Base-by-base conservation (phyloP, 2,113 vertebrate genomes). In the Catharus minimus region DNA sequence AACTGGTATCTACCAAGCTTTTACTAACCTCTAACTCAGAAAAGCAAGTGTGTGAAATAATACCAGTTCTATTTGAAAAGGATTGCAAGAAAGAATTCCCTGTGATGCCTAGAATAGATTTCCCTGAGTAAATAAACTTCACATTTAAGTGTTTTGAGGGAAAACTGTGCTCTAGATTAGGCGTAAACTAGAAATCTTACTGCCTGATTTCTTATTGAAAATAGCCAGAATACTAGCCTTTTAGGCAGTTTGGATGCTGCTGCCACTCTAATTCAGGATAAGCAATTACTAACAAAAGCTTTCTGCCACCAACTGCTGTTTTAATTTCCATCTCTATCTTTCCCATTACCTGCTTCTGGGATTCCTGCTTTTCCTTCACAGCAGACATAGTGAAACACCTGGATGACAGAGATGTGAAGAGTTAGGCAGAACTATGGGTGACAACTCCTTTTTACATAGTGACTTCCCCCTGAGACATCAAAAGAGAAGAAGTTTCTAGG, bases 381-480 rank as follows among this genome's bases (percentile, higher is more conserved):
- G 32, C 5, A 62, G 33, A 32, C 10, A 22, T 1, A 55, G 12
- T 24, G 43, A 46, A 90, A 57, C 8, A 52, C 7, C 4, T 60
- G 32, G n/a, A 49, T 30, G 47, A 39, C 11, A 28, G 22, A 2
- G 16, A 44, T 30, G 38, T 44, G 19, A 21, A 66, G 20, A 68
- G 6, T 26, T 69, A 21, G 11, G 49, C 10, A 65, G 33, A 79
- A 64, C 32, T 21, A 28, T 3, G n/a, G 30, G 4, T 52, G n/a
- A 36, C 0, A 2, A 30, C 6, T 22, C 3, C 39, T 39, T 58
- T 82, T 36, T 17, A 8, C 2, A 1, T 13, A 71, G 27, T 24
- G n/a, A 64, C 23, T 67, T 82, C 22, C 24, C 38, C 10, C 23
- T 47, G 23, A 15, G 88, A 23, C 7, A 36, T 39, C 36, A 47